A percentile compares a stretch with the other conserved stretches of the same genome.
phyloP scores from a whole-genome alignment of 2,113 vertebrate genomes.

The Litocranius walleri region DNA sequence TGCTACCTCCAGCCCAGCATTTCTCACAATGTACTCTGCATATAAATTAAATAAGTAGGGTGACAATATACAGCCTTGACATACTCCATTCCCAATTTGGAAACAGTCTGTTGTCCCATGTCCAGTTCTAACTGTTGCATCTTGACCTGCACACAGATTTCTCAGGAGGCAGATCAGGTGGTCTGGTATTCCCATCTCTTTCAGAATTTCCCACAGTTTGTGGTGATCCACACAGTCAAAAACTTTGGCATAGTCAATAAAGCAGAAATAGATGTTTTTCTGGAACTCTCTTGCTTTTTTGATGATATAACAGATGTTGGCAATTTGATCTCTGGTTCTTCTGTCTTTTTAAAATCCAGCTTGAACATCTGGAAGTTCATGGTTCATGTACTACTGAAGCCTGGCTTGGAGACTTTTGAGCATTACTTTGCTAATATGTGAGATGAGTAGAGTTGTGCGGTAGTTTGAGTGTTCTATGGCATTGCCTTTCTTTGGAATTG shows the following conservation, averaged over 20 bases:
- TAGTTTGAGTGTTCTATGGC: background rate
- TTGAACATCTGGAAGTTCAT: background rate
- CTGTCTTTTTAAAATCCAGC: background rate
- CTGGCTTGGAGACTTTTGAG: background rate
- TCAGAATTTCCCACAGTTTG: background rate
- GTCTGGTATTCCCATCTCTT: background rate
- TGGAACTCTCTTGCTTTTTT: background rate
- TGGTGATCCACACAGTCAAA: background rate
- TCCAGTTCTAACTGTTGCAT: background rate
- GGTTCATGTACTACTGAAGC: background rate
- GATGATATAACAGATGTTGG: accelerated
- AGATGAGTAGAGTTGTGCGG: accelerated
- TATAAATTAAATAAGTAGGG: background rate
- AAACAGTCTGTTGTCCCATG: background rate
- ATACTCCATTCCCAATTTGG: background rate
- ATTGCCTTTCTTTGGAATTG: background rate
- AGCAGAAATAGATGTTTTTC: background rate
- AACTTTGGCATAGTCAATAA: background rate
- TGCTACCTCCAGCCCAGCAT: background rate
- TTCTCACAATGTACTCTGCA: background rate
- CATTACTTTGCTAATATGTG: background rate
- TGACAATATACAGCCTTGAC: background rate
- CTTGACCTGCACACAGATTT: background rate
- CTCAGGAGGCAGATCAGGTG: background rate
- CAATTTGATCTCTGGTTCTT: background rate